Conservation (phyloP, 2,888 invertebrate genomes). For the Nomada hirtipes region DNA sequence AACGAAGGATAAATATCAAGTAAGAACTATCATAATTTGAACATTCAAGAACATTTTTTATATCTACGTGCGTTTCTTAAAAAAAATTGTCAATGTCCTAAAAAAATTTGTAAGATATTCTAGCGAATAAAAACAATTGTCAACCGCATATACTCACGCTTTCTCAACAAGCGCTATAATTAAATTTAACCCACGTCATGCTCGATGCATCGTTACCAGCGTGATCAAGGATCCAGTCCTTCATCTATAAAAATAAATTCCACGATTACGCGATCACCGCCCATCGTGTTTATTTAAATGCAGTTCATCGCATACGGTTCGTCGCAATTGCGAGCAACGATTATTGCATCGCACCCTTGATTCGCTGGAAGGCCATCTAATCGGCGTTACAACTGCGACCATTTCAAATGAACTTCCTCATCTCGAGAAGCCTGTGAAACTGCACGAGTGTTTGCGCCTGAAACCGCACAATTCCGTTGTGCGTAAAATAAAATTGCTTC, state of each 20-base stretch:
- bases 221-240: slow-evolving; percentile 6
- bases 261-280: slow-evolving; percentile 31
- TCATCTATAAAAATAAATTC: slow-evolving; percentile 34
- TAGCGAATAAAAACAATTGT: not conserved
- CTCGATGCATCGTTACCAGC: not conserved
- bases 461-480: slow-evolving; percentile 30
- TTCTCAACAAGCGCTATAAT: not conserved
- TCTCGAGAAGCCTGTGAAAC: slow-evolving; percentile 18
- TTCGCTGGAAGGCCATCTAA: slow-evolving; percentile 53
- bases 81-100: not conserved
- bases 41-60: no score
- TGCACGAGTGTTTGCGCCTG: not conserved
- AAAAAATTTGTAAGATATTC: not conserved
- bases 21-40: not conserved
- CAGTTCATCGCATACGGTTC: slow-evolving; percentile 11
- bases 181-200: not conserved
- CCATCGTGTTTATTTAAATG: slow-evolving; percentile 29
- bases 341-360: slow-evolving; percentile 57
- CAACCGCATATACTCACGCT: slow-evolving; percentile 19
- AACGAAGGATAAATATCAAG: not conserved
- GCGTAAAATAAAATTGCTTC: slow-evolving; percentile 37
- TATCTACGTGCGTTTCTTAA: no score
- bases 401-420: slow-evolving; percentile 36
- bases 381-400: slow-evolving; percentile 31
- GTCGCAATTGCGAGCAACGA: slow-evolving; percentile 42